Evolutionary conservation across 2,797 vertebrate genomes (phyloP).

Genomic region (Rhincodon typus): DNA sequence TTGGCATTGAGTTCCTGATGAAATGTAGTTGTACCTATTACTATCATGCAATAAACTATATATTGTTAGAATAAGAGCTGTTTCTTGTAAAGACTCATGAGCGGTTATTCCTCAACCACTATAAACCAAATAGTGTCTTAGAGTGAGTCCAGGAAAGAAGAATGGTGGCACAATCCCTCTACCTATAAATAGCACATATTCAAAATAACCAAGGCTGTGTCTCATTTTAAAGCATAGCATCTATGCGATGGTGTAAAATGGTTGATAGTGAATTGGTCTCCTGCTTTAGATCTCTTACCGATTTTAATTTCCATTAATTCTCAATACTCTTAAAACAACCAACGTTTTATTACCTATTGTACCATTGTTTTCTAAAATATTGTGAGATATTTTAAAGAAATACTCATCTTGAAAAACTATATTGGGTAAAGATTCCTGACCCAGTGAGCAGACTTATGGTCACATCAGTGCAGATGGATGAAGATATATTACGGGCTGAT

Average conservation of each 20-base stretch:
- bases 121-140: no score
- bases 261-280: neutral
- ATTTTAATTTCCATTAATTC: neutral
- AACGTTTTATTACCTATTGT: neutral
- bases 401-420: neutral
- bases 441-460: neutral
- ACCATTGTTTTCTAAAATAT: neutral
- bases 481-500: slow-evolving; percentile 19
- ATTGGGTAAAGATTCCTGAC: neutral
- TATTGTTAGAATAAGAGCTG: no score
- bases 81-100: no score
- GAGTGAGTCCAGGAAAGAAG: no score
- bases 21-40: no score
- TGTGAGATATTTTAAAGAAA: neutral
- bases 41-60: no score
- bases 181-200: neutral
- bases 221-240: neutral
- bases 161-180: no score
- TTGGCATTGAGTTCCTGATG: no score
- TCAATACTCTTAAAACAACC: neutral
- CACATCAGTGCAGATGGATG: neutral
- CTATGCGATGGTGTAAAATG: neutral
- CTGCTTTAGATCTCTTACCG: neutral
- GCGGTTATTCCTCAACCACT: no score
- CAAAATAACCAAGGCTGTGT: neutral